phyloP scores from a whole-genome alignment of 64 coral and sea anemone genomes.

The Astreopora myriophthalma region DNA sequence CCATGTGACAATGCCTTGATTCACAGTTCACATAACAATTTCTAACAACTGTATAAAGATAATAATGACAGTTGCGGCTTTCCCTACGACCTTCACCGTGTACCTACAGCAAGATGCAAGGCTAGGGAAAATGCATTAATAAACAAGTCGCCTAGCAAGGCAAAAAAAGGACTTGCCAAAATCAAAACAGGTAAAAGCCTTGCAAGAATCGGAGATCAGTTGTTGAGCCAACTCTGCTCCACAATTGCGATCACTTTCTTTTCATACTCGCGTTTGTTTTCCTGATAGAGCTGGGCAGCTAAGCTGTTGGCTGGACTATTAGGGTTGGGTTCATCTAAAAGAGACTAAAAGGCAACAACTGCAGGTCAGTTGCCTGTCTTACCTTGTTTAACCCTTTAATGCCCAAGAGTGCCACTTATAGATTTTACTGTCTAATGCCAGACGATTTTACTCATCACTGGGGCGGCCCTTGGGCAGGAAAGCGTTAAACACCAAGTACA shows the following conservation, averaged over 20 bases:
- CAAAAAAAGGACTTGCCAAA: neutral
- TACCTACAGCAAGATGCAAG: neutral
- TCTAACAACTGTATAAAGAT: neutral
- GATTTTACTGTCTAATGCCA: too few relatives aligned
- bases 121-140: neutral
- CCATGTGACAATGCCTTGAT: neutral
- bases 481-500: too few relatives aligned
- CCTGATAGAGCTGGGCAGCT: conserved; percentile 98
- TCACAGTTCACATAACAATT: neutral
- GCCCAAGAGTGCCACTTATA: too few relatives aligned
- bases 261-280: conserved; percentile 98
- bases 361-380: neutral
- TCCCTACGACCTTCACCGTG: neutral
- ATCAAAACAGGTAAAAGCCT: neutral
- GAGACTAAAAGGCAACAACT: conserved; percentile 59
- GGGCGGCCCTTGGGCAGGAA: too few relatives aligned
- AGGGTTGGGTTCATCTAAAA: conserved; percentile 98
- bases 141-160: neutral
- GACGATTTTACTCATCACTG: too few relatives aligned
- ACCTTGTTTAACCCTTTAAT: too few relatives aligned
- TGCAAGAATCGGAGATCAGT: conserved; percentile 3
- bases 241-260: conserved; percentile 97
- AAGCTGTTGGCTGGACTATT: conserved; percentile 99
- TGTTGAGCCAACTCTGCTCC: conserved; percentile 91
- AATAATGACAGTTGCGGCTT: neutral